These are phyloP conservation scores for Sebastes wilsoni DNA, from an alignment of 2,797 vertebrate genomes.

Conservation along the genomic window DNA sequence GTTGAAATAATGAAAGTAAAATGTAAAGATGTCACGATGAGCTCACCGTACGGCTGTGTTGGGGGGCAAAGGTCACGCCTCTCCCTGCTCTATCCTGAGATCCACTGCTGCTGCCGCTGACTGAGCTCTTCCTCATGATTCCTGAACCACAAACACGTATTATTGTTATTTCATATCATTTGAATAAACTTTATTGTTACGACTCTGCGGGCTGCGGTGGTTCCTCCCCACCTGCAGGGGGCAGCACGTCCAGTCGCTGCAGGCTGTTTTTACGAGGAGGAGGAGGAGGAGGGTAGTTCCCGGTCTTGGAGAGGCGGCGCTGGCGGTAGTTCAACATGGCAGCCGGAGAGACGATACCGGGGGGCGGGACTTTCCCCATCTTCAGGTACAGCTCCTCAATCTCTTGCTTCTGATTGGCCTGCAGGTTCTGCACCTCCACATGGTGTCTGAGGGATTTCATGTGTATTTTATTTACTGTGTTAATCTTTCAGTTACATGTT, in stretches of 20 bases:
- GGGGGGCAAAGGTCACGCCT: slow-evolving; percentile 89
- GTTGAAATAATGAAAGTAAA: no score
- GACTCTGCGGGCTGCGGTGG: background rate
- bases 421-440: slow-evolving; percentile 88
- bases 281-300: slow-evolving; percentile 71
- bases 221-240: slow-evolving; percentile 77
- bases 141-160: slow-evolving; percentile 69
- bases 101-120: slow-evolving; percentile 88
- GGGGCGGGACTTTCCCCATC: slow-evolving; percentile 90
- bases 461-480: background rate
- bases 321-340: slow-evolving; percentile 91
- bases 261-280: slow-evolving; percentile 86
- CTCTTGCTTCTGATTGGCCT: slow-evolving; percentile 91
- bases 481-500: background rate
- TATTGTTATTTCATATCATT: background rate
- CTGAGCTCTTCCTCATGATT: slow-evolving; percentile 89
- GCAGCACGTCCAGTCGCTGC: slow-evolving; percentile 84
- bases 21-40: background rate
- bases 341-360: slow-evolving; percentile 88
- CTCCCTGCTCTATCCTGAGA: slow-evolving; percentile 87
- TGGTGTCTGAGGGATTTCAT: slow-evolving; percentile 84
- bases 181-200: background rate
- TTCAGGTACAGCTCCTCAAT: slow-evolving; percentile 89
- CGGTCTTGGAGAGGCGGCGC: slow-evolving; percentile 89
- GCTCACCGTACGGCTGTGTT: slow-evolving; percentile 85